Evolutionary conservation across 2,888 invertebrate species (phyloP), one percentile per base, ranked within the genome.

Genomic region (Notocelia uddmanniana): DNA sequence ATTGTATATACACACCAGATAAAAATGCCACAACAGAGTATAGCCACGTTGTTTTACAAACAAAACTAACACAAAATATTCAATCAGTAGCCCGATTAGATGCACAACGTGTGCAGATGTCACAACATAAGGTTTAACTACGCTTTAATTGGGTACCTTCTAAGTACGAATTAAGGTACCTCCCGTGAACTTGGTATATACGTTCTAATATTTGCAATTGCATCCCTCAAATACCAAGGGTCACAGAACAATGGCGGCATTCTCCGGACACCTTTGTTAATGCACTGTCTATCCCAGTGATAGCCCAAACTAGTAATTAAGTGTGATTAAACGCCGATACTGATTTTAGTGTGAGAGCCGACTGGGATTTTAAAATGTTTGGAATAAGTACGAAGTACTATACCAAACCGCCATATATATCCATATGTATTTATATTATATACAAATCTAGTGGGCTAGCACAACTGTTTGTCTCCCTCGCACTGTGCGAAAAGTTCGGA

Each of bases 291-390:
- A 83, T 87, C 86, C 79, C 76, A 79, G 82, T 87, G 89, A 91
- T 89, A 91, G 86, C 81, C 89, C 87, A 90, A 93, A 89, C 92
- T 89, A 83, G 90, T 92, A 93, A 93, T 92, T 93, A 93, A 83
- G 72, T 75, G 81, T 88, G 86, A 89, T 91, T 89, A 87, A 86
- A 84, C 84, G 83, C 83, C 86, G 86, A 88, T 87, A 87, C 80
- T 66, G 52, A 59, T 54, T 67, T 9, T 67, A 71, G 71, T 11
- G 21, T 21, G 45, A 26, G 54, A 21, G 54, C 6, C 23, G 9
- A 31, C 54, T 23, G 41, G 5, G 5, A 23, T 18, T 23, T 10
- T 13, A 18, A 11, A 3, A 31, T 31, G 18, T 41, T 37, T 10
- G 45, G 2, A 45, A 19, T 11, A 50, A 31, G 37, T 50, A n/a